phyloP scores from a whole-genome alignment of 2,113 vertebrate species.

The Brachionichthys hirsutus region DNA sequence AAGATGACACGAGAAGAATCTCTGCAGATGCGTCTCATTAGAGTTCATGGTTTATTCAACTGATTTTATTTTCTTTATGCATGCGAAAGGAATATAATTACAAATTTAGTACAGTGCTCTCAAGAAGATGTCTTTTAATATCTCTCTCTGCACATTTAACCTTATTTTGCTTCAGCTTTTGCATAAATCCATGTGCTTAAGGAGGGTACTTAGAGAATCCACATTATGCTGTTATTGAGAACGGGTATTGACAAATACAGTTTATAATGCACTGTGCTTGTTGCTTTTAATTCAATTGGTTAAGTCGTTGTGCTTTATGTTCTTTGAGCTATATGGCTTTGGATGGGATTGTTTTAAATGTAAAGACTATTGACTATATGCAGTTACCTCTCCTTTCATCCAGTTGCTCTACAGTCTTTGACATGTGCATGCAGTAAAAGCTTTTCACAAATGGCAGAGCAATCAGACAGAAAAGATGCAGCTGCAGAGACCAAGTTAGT shows the following conservation, averaged over 20 bases:
- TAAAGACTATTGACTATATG: not conserved
- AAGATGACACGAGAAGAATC: not conserved
- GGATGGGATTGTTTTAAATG: not conserved
- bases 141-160: not conserved
- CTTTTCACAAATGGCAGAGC: not conserved
- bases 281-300: not conserved
- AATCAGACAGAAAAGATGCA: not conserved
- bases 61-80: slow-evolving; percentile 18
- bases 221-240: not conserved
- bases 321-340: no score
- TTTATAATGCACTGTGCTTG: no score
- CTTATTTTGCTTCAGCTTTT: not conserved
- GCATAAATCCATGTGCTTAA: not conserved
- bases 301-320: not conserved
- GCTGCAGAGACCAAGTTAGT: not conserved
- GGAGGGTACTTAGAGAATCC: not conserved
- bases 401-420: not conserved
- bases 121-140: slow-evolving; percentile 6
- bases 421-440: not conserved
- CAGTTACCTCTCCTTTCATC: not conserved
- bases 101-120: slow-evolving; percentile 5
- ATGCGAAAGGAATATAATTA: slow-evolving; percentile 8
- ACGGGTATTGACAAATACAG: not conserved
- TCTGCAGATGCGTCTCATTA: slow-evolving; percentile 14
- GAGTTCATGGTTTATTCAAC: slow-evolving; percentile 26